A percentile compares a stretch with the other conserved stretches of the same genome.
Conservation (phyloP, 2,113 vertebrate species). For the Tyto alba region DNA sequence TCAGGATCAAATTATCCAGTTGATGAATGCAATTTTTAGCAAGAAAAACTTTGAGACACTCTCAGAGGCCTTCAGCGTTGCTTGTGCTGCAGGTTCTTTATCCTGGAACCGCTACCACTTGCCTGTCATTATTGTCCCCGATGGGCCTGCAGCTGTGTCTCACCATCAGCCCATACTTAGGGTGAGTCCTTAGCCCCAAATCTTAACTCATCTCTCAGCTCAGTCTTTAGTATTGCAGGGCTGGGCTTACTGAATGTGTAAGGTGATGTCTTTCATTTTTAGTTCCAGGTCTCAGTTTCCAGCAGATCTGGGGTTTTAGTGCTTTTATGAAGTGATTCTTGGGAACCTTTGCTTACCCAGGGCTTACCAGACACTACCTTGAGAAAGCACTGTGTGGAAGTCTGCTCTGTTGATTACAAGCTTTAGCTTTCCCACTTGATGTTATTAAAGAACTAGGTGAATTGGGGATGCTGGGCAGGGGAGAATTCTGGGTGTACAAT, state of each 20-base stretch:
- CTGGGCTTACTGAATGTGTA: neutral
- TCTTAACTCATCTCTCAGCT: neutral
- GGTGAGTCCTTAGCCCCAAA: constrained; percentile 64
- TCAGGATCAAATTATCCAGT: constrained; percentile 94
- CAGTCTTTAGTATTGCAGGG: neutral
- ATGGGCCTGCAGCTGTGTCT: constrained; percentile 84
- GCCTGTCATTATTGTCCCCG: constrained; percentile 81
- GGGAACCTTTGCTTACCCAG: neutral
- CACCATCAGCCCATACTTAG: constrained; percentile 86
- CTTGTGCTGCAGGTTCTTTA: constrained; percentile 81
- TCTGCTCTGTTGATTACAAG: neutral
- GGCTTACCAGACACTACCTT: neutral
- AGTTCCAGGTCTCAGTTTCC: neutral
- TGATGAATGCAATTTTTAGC: constrained; percentile 94
- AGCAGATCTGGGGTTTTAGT: neutral
- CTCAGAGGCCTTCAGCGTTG: constrained; percentile 90
- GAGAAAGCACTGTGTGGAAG: neutral
- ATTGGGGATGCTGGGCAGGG: neutral
- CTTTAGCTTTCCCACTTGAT: neutral
- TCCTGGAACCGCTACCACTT: constrained; percentile 90
- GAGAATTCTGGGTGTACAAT: neutral
- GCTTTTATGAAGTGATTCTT: neutral
- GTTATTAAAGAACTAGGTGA: neutral
- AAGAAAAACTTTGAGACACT: constrained; percentile 92
- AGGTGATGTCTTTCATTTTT: neutral